These are phyloP conservation scores for Xiphorhynchus erythropygius DNA, from an alignment of 2,797 vertebrate genomes.

Conservation along the genomic window DNA sequence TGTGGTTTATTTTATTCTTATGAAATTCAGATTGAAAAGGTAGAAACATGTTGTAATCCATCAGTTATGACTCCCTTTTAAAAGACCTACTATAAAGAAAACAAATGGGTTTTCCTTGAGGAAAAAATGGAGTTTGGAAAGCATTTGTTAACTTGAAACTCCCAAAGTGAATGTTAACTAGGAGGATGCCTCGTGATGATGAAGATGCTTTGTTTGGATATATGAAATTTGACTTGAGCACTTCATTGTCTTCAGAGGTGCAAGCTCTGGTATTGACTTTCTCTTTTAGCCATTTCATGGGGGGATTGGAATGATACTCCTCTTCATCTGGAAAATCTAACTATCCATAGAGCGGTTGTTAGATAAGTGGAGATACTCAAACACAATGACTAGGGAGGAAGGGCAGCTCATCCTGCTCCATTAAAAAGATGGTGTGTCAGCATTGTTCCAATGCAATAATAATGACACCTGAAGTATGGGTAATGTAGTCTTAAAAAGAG, in stretches of 20 bases:
- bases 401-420: background rate
- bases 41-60: slow-evolving; percentile 71
- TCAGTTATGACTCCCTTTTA: slow-evolving; percentile 67
- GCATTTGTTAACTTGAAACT: slow-evolving; percentile 39
- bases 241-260: background rate
- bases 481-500: background rate
- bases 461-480: background rate
- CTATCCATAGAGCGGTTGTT: background rate
- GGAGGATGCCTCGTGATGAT: background rate
- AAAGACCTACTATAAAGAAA: slow-evolving; percentile 67
- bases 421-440: background rate
- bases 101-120: slow-evolving; percentile 49
- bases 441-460: background rate
- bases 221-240: background rate
- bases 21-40: slow-evolving; percentile 74
- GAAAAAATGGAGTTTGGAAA: slow-evolving; percentile 39
- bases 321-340: background rate
- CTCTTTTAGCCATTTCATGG: background rate
- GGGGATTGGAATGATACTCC: background rate
- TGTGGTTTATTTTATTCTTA: slow-evolving; percentile 74
- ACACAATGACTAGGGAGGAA: fast-evolving
- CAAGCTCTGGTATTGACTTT: background rate
- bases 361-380: background rate
- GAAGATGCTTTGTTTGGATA: background rate
- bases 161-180: slow-evolving; percentile 25